Conservation (phyloP, 2,888 invertebrate species). For the Platypus cylindrus region DNA sequence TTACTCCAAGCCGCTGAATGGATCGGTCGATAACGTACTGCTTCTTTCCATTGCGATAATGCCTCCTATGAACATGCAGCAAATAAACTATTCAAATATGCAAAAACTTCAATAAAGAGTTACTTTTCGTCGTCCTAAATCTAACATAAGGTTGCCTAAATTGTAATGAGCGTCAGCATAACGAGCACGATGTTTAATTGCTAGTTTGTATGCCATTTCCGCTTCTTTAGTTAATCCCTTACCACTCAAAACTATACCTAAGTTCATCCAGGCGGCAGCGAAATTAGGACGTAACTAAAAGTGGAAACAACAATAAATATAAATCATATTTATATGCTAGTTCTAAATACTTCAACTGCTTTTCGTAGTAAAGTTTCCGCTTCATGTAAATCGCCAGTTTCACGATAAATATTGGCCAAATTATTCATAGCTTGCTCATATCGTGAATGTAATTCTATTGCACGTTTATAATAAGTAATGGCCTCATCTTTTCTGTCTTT, state of each 20-base stretch:
- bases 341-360: constrained; percentile 58
- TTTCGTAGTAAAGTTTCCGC: constrained; percentile 59
- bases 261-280: constrained; percentile 97
- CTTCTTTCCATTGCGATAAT: constrained; percentile 67
- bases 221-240: constrained; percentile 59
- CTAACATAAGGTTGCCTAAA: constrained; percentile 85
- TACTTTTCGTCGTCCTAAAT: constrained; percentile 60
- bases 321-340: too few species aligned
- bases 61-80: constrained; percentile 43
- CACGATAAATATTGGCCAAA: constrained; percentile 73
- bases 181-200: constrained; percentile 58
- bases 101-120: background rate
- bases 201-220: constrained; percentile 65
- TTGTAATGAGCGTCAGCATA: constrained; percentile 94
- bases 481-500: constrained; percentile 54
- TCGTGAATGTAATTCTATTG: constrained; percentile 50
- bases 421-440: constrained; percentile 94
- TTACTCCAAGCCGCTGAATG: constrained; percentile 90
- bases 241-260: constrained; percentile 81
- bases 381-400: constrained; percentile 50
- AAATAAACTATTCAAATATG: background rate
- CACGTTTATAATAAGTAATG: constrained; percentile 57
- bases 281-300: constrained; percentile 59
- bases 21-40: constrained; percentile 60
- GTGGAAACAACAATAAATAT: background rate